A percentile compares a stretch with the other conserved stretches of the same genome.
phyloP scores from a whole-genome alignment of 23 tunicate species.

The Trididemnum nubilum region DNA sequence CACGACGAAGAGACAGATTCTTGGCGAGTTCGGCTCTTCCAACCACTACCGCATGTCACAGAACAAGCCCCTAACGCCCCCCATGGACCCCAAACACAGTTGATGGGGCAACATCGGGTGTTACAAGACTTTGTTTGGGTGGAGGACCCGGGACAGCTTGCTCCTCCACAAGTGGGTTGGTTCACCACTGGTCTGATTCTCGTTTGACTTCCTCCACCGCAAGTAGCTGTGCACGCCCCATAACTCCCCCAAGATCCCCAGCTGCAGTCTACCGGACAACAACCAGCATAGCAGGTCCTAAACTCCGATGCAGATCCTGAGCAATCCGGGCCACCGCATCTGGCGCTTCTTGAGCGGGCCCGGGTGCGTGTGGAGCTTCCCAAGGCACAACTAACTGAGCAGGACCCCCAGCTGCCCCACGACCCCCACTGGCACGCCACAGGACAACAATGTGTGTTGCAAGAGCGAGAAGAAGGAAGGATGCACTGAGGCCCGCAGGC shows the following conservation, averaged over 20 bases:
- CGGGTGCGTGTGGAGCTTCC: background rate
- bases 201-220: background rate
- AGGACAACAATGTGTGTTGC: conserved; percentile 41
- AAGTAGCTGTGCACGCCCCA: background rate
- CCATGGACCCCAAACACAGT: background rate
- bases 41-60: background rate
- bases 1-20: background rate
- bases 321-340: background rate
- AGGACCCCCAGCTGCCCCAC: conserved; percentile 46
- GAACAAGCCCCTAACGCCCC: background rate
- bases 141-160: background rate
- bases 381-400: background rate
- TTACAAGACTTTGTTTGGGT: background rate
- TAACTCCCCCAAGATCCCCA: background rate
- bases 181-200: background rate
- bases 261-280: background rate
- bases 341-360: background rate
- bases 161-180: background rate
- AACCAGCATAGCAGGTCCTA: background rate
- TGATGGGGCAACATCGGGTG: background rate
- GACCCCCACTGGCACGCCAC: conserved; percentile 40
- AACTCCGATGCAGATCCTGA: background rate
- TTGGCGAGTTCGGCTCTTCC: background rate
- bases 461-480: conserved; percentile 3
- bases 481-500: conserved; percentile 18